Base-by-base conservation (phyloP, 1,140 invertebrate genomes). In the Ladona fulva region DNA sequence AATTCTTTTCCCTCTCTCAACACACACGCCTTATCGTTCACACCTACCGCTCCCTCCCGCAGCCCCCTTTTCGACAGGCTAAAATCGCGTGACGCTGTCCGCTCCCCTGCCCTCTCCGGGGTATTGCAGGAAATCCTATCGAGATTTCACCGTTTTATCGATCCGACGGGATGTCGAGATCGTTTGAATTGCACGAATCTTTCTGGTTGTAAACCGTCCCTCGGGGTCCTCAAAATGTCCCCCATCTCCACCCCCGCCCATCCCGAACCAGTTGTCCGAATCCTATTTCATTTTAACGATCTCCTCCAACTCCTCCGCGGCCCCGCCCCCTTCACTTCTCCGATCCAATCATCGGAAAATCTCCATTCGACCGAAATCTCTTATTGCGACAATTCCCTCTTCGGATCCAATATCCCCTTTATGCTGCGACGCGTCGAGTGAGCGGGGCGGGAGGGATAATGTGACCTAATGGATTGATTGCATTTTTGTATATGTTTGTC, bases 311-410 rank as follows among this genome's bases (percentile, higher is more conserved):
- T 52, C 10, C 44, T 19, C 44, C 44, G 44, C 52, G 5, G 3
- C 12, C 5, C 52, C 52, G 1, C 52, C 52, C 3, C 14, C 14
- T 66, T 22, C 3, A 12, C 52, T 66, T 12, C 52, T 5, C 14
- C 3, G 52, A 66, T 66, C 52, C 52, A 66, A 66, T 66, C 52
- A 66, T 66, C 52, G n/a, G 52, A 22, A 66, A 66, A 66, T 66
- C 52, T 66, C 52, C 52, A 66, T 66, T 12, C 3, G 52, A 19
- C 52, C 52, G n/a, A 12, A 66, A 22, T 66, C 52, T 66, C 52
- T 66, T 66, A 66, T 66, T 66, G 52, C 52, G n/a, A 66, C 52
- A 66, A 66, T 66, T 66, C 52, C 52, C 52, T 66, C 52, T 12
- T 66, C 52, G 52, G 5, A 66, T 66, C n/a, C 52, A 66, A 66